phyloP scores from a whole-genome alignment of 2,888 invertebrate species.

The Lepidochrysops patricia region DNA sequence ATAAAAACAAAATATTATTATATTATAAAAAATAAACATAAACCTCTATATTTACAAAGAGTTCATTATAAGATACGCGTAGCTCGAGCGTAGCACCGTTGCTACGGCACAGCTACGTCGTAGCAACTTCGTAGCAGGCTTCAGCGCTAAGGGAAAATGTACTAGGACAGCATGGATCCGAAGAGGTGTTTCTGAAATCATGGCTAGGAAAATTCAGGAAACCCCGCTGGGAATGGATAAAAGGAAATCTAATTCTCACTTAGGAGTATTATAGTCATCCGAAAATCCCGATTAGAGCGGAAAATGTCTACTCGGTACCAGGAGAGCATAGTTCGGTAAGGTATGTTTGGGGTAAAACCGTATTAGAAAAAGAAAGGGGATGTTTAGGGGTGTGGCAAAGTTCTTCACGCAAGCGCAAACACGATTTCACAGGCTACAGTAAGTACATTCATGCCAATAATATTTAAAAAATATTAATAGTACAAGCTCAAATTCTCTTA shows the following conservation, averaged over 20 bases:
- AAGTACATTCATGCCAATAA: neutral
- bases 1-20: no score
- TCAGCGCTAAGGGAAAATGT: conserved; percentile 37
- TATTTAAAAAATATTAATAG: no score
- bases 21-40: no score
- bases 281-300: conserved; percentile 73
- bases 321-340: conserved; percentile 36
- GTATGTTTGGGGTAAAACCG: conserved; percentile 22
- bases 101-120: conserved; percentile 17
- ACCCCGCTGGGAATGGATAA: conserved; percentile 34
- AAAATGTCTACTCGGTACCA: conserved; percentile 69
- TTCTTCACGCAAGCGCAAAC: conserved; percentile 38
- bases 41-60: no score
- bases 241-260: conserved; percentile 53
- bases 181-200: conserved; percentile 20
- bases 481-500: no score
- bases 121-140: conserved; percentile 35
- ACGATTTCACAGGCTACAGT: neutral
- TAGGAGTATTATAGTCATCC: conserved; percentile 50
- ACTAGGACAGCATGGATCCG: conserved; percentile 41
- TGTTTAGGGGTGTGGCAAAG: conserved; percentile 40
- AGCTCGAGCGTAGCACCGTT: no score
- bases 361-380: conserved; percentile 40
- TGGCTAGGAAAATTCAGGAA: conserved; percentile 19
- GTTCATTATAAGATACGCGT: no score